Evolutionary conservation across 2,113 vertebrate genomes (phyloP).

Genomic region (Trogon melanurus): DNA sequence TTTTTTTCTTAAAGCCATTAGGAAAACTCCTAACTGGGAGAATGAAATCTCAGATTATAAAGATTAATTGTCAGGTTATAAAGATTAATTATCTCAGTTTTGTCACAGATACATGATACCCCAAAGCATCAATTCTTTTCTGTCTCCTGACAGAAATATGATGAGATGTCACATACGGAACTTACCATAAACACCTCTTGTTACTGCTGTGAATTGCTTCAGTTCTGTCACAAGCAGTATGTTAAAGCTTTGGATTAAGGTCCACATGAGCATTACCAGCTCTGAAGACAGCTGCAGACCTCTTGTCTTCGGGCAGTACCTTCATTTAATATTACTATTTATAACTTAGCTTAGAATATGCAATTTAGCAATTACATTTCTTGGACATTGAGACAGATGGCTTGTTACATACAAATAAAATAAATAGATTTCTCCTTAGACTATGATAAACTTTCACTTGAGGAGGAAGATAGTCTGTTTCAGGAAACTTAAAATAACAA

Average conservation of each 20-base stretch:
- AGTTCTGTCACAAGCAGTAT: background rate
- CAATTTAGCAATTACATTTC: background rate
- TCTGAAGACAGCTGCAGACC: background rate
- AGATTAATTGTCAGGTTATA: background rate
- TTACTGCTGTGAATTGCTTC: background rate
- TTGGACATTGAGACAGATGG: background rate
- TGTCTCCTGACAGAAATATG: background rate
- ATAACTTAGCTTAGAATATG: background rate
- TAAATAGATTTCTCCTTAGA: background rate
- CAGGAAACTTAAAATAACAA: background rate
- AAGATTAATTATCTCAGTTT: slow-evolving; percentile 2
- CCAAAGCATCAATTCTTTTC: background rate
- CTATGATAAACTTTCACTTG: background rate
- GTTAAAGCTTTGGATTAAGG: background rate
- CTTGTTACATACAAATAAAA: background rate
- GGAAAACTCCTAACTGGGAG: background rate
- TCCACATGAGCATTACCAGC: background rate
- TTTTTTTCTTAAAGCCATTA: background rate
- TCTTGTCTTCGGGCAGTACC: background rate
- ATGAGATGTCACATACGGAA: background rate
- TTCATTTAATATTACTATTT: background rate
- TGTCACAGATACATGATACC: background rate
- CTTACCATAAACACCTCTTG: background rate
- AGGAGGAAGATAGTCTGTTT: background rate
- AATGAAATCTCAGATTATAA: background rate